Conservation (phyloP, 1,140 invertebrate genomes). For the Hypothenemus hampei region DNA sequence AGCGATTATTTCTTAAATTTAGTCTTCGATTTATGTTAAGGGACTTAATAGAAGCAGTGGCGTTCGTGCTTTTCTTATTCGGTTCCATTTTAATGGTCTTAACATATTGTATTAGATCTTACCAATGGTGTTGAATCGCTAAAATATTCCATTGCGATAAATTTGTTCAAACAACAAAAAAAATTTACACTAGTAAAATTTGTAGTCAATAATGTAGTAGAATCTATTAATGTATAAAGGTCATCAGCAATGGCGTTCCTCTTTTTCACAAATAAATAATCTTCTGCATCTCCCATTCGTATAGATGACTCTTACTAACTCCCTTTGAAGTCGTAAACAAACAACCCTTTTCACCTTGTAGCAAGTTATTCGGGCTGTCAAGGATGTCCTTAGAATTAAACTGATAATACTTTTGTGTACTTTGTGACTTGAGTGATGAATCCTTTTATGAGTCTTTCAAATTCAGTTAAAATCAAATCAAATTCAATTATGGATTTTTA, state of each 20-base stretch:
- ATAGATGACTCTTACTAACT: too few species aligned
- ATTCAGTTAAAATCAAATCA: background rate
- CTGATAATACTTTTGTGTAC: constrained; percentile 13
- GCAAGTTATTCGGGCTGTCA: background rate
- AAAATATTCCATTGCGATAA: constrained; percentile 10
- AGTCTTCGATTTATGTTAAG: constrained; percentile 12
- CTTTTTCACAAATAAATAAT: constrained; percentile 11
- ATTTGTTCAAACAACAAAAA: background rate
- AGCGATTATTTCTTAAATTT: constrained; percentile 11
- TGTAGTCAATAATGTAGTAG: constrained; percentile 26
- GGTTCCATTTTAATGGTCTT: background rate
- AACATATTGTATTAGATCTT: background rate
- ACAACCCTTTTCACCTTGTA: constrained; percentile 1
- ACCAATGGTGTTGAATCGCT: constrained; percentile 12
- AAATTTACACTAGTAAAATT: constrained; percentile 26
- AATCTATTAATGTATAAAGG: background rate
- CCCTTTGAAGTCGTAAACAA: too few species aligned
- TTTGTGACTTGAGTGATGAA: background rate
- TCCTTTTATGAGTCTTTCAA: constrained; percentile 6
- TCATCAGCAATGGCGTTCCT: background rate
- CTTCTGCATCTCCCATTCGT: constrained; percentile 23
- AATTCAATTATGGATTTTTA: too few species aligned
- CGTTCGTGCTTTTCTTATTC: constrained; percentile 1
- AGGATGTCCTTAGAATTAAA: constrained; percentile 8
- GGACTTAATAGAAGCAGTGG: background rate